These are phyloP conservation scores for Phrynosoma blainvillii DNA, from an alignment of 2,113 vertebrate species.

Conservation along the genomic window DNA sequence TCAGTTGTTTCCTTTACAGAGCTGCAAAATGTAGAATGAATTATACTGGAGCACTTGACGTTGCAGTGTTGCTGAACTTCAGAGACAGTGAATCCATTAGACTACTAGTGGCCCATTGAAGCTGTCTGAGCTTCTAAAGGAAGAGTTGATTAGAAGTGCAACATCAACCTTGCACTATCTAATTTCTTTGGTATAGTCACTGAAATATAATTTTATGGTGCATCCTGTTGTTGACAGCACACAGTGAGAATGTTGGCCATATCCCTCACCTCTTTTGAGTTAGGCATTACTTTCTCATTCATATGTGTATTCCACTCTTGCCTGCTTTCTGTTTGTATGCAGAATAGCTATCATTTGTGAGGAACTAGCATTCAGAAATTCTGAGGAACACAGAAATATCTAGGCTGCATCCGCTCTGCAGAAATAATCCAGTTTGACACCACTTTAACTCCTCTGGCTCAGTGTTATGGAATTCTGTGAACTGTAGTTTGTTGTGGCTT, in stretches of 20 bases:
- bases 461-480: too few species aligned
- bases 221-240: background rate
- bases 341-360: conserved; percentile 39
- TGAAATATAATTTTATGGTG: too few species aligned
- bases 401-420: too few species aligned
- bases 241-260: too few species aligned
- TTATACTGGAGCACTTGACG: background rate
- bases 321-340: too few species aligned
- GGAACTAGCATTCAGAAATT: conserved; percentile 9
- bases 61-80: background rate
- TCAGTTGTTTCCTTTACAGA: background rate
- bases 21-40: background rate
- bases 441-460: too few species aligned
- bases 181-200: background rate
- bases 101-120: background rate
- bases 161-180: background rate
- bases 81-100: background rate
- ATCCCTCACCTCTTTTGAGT: background rate
- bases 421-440: too few species aligned
- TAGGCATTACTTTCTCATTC: too few species aligned
- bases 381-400: too few species aligned
- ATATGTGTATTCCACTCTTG: too few species aligned
- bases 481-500: too few species aligned
- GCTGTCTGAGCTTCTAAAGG: background rate
- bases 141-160: background rate